Percentiles rank a stretch among this genome's conserved stretches.
These are phyloP conservation scores for Amiota minor DNA, from an alignment of 2,888 invertebrate species.

Conservation along the genomic window DNA sequence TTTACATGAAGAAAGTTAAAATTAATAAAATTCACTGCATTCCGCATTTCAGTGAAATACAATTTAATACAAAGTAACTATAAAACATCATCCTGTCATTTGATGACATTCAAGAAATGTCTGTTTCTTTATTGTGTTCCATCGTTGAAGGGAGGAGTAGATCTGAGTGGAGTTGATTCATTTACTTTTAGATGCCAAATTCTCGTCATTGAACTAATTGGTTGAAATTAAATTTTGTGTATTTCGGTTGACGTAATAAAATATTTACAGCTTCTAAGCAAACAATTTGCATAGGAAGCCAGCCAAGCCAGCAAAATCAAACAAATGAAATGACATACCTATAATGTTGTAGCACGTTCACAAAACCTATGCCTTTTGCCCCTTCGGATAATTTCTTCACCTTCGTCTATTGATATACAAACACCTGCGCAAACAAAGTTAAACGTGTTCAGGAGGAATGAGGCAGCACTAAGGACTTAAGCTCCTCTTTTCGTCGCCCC, in stretches of 20 bases:
- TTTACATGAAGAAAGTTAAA: too few relatives aligned
- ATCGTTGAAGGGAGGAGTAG: not conserved
- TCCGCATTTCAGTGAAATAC: too few relatives aligned
- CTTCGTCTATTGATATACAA: constrained; percentile 42
- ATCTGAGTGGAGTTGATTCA: not conserved
- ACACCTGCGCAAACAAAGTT: constrained; percentile 57
- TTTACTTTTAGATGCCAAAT: not conserved
- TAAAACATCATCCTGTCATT: not conserved
- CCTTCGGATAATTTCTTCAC: not conserved
- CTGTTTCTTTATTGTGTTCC: not conserved
- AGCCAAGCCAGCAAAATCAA: constrained; percentile 1
- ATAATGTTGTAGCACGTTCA: too few relatives aligned
- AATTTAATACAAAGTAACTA: too few relatives aligned
- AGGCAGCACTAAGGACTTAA: too few relatives aligned
- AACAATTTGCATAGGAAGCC: constrained; percentile 53
- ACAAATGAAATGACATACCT: not conserved
- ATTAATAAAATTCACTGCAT: too few relatives aligned
- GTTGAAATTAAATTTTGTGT: constrained; percentile 59
- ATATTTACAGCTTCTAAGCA: constrained; percentile 65
- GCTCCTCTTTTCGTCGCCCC: too few relatives aligned
- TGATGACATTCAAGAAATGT: not conserved
- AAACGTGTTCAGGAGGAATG: too few relatives aligned
- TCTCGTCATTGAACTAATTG: constrained; percentile 60
- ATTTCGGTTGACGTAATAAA: constrained; percentile 54
- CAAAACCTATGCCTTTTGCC: too few relatives aligned